Evolutionary conservation across 2,113 vertebrate genomes (phyloP).

Genomic region (Urocitellus parryii): DNA sequence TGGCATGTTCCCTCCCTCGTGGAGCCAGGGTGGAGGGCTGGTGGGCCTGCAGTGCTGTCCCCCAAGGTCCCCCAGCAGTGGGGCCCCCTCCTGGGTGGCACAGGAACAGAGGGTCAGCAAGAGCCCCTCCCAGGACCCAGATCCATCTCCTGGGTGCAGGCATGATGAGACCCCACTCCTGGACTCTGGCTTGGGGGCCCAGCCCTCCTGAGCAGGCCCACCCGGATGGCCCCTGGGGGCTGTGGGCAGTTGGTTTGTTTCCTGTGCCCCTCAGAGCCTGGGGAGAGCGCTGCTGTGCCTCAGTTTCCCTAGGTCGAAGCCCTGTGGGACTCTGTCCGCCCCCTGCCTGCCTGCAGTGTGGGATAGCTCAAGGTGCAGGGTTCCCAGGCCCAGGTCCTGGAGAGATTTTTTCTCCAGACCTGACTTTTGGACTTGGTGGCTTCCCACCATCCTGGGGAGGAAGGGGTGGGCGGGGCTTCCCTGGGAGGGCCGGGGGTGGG

Average conservation of each 20-base stretch:
- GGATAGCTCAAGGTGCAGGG: not conserved
- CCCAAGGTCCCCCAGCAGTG: no score
- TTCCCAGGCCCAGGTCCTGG: slow-evolving; percentile 63
- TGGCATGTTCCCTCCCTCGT: fast-evolving
- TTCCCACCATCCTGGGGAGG: slow-evolving; percentile 56
- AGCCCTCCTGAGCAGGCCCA: not conserved
- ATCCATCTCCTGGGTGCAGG: not conserved
- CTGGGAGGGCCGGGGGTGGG: slow-evolving; percentile 45
- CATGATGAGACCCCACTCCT: not conserved
- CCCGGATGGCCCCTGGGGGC: no score
- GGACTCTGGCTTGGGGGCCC: not conserved
- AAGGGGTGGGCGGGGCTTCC: slow-evolving; percentile 57
- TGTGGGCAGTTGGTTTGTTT: not conserved
- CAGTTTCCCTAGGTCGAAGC: not conserved
- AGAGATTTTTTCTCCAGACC: slow-evolving; percentile 60
- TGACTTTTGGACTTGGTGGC: not conserved
- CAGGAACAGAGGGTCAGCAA: not conserved
- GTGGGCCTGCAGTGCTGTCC: not conserved
- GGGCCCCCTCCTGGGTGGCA: not conserved
- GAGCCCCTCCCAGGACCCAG: not conserved
- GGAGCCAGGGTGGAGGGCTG: not conserved
- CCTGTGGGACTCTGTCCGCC: not conserved
- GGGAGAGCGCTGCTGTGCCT: not conserved
- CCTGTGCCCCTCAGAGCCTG: not conserved
- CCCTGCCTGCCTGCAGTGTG: not conserved